phyloP scores from a whole-genome alignment of 2,113 vertebrate genomes.

The Telmatochromis sp. region DNA sequence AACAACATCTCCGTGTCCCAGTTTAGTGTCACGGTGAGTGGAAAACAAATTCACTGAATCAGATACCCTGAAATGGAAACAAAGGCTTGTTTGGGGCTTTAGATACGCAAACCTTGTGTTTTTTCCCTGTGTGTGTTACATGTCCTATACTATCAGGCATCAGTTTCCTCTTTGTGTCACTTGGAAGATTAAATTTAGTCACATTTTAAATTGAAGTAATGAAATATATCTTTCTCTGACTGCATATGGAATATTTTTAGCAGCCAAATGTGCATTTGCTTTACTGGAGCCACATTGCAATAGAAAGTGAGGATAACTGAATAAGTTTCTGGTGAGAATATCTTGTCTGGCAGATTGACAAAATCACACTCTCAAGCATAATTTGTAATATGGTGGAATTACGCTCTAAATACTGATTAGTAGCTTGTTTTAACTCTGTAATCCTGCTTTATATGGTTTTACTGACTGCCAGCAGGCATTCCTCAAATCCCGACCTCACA shows the following conservation, averaged over 20 bases:
- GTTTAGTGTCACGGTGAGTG: slow-evolving; percentile 91
- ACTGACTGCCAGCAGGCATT: slow-evolving; percentile 35
- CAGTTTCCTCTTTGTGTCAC: not conserved
- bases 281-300: not conserved
- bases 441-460: slow-evolving; percentile 38
- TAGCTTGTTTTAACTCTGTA: slow-evolving; percentile 20
- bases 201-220: not conserved
- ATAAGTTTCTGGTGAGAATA: slow-evolving; percentile 11
- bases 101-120: not conserved
- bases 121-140: not conserved
- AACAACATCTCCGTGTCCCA: slow-evolving; percentile 99
- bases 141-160: not conserved
- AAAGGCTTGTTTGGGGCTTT: not conserved
- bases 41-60: not conserved
- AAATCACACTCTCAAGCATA: slow-evolving; percentile 22
- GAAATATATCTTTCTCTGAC: not conserved
- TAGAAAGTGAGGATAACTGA: not conserved
- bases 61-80: not conserved
- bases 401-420: slow-evolving; percentile 34
- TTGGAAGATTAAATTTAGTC: not conserved
- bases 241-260: not conserved
- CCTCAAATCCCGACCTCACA: slow-evolving; percentile 37
- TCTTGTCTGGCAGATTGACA: slow-evolving; percentile 41
- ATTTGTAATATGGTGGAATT: slow-evolving; percentile 34
- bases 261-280: not conserved